A percentile compares a stretch with the other conserved stretches of the same genome.
Conservation (phyloP, 2,797 vertebrate genomes). For the Crax fasciolata region DNA sequence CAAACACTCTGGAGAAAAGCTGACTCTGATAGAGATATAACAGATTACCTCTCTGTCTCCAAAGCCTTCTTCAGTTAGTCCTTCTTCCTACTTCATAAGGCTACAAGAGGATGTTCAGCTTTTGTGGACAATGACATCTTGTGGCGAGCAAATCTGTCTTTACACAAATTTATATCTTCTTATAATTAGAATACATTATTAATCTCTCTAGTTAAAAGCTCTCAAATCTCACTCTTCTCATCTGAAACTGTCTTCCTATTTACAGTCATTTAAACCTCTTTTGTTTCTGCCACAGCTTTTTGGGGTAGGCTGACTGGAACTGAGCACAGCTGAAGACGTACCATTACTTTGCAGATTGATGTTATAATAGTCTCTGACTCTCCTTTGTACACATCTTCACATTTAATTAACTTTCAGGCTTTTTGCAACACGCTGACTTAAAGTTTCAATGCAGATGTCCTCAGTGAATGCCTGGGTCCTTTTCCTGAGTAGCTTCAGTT, state of each 20-base stretch:
- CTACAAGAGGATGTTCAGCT: not conserved
- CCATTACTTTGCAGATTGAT: not conserved
- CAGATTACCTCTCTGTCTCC: not conserved
- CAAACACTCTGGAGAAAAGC: not conserved
- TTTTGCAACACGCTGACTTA: not conserved
- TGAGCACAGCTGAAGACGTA: not conserved
- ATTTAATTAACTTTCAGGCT: constrained; percentile 17
- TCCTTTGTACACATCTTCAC: not conserved
- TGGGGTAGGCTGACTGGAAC: not conserved
- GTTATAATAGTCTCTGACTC: not conserved
- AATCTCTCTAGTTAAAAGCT: not conserved
- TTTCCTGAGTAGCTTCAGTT: constrained; percentile 48
- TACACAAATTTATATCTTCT: not conserved
- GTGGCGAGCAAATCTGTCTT: constrained; percentile 12
- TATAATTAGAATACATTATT: not conserved
- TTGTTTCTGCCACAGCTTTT: not conserved
- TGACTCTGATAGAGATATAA: not conserved
- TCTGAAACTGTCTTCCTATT: not conserved
- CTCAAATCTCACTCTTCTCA: not conserved
- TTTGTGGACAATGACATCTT: constrained; percentile 27
- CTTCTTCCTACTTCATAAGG: not conserved
- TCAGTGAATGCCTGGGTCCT: constrained; percentile 13
- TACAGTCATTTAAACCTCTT: not conserved
- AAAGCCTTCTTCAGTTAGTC: not conserved
- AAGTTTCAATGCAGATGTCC: constrained; percentile 31